A percentile compares a stretch with the other conserved stretches of the same genome.
These are phyloP conservation scores for Pedicia rivosa DNA, from an alignment of 2,888 invertebrate species.

Conservation along the genomic window DNA sequence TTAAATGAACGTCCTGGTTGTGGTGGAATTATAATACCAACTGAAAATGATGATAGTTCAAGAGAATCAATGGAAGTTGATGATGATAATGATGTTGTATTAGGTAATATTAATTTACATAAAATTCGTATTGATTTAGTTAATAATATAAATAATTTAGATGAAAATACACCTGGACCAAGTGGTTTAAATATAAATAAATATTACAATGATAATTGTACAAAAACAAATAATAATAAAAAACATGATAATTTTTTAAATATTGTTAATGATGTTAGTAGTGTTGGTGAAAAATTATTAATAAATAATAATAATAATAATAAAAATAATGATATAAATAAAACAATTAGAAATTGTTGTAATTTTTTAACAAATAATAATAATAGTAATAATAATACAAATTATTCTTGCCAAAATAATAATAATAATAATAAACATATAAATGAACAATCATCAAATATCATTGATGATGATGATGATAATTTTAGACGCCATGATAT, in stretches of 20 bases:
- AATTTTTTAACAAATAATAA: neutral
- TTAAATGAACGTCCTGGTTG: constrained; percentile 7
- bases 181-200: constrained; percentile 1
- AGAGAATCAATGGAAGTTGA: constrained; percentile 14
- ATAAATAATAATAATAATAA: constrained; percentile 1
- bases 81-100: constrained; percentile 9
- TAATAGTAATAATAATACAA: neutral
- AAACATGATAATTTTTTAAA: too few species aligned
- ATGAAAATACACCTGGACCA: constrained; percentile 4
- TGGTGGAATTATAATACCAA: constrained; percentile 7
- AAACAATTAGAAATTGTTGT: neutral
- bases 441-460: too few species aligned
- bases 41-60: constrained; percentile 14
- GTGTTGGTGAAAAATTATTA: neutral
- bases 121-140: constrained; percentile 6
- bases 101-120: constrained; percentile 8
- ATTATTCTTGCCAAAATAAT: constrained; percentile 1
- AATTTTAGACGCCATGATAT: neutral
- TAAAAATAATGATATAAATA: neutral
- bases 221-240: neutral
- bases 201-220: constrained; percentile 3
- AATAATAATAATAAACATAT: too few species aligned
- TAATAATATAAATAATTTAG: constrained; percentile 2
- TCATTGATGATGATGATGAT: neutral
- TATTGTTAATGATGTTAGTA: constrained; percentile 1